A percentile compares a stretch with the other conserved stretches of the same genome.
Conservation (phyloP, 2,797 vertebrate genomes). For the Falco biarmicus region DNA sequence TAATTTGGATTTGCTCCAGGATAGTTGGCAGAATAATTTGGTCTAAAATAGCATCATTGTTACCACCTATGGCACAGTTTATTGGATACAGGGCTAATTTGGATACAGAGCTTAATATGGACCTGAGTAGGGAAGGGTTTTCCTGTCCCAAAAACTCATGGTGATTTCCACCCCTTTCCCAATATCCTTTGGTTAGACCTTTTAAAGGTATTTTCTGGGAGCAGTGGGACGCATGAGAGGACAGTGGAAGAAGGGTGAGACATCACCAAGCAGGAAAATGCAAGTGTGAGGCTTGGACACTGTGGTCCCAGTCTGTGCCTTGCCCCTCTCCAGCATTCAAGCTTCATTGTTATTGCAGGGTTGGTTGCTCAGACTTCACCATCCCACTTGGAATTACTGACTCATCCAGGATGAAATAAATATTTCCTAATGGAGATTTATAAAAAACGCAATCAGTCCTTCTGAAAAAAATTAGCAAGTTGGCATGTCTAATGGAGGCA, state of each 20-base stretch:
- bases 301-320: neutral
- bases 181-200: neutral
- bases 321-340: neutral
- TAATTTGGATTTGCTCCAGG: constrained; percentile 39
- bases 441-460: neutral
- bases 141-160: neutral
- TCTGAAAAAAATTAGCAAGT: neutral
- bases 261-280: neutral
- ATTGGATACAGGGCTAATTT: neutral
- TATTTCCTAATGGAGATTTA: constrained; percentile 12
- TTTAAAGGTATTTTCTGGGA: neutral
- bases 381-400: constrained; percentile 16
- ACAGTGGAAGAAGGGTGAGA: neutral
- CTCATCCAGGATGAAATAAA: neutral
- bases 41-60: constrained; percentile 33
- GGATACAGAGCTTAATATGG: neutral
- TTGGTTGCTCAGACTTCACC: neutral
- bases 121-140: neutral
- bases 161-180: neutral
- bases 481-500: neutral
- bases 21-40: constrained; percentile 22
- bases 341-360: neutral
- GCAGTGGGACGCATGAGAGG: neutral
- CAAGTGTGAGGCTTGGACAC: neutral
- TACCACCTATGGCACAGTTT: neutral